phyloP scores from a whole-genome alignment of 2,113 vertebrate species.

The Spilogale gracilis region DNA sequence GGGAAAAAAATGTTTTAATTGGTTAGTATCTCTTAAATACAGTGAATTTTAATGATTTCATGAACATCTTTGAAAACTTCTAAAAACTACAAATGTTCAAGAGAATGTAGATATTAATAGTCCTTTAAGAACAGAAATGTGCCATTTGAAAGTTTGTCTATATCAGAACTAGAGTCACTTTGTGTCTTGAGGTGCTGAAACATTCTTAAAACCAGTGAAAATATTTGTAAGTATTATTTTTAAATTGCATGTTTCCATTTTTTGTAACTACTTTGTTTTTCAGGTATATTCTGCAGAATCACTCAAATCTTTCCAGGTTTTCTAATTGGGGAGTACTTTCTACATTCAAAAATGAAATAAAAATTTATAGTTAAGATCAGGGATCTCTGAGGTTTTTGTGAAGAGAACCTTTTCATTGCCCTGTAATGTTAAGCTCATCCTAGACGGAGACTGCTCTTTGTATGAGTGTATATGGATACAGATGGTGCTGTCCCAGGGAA shows the following conservation, averaged over 20 bases:
- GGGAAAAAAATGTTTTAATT: constrained; percentile 35
- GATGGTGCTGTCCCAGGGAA: neutral
- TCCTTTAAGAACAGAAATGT: constrained; percentile 34
- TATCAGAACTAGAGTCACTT: constrained; percentile 30
- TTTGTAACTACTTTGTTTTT: constrained; percentile 81
- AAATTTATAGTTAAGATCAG: constrained; percentile 28
- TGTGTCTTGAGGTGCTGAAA: constrained; percentile 39
- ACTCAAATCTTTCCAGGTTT: constrained; percentile 63
- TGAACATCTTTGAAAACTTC: constrained; percentile 57
- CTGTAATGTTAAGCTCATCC: neutral
- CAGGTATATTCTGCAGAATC: constrained; percentile 75
- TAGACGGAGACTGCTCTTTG: neutral
- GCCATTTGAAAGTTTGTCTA: neutral
- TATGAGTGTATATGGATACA: neutral
- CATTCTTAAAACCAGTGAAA: constrained; percentile 63
- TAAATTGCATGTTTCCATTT: constrained; percentile 70
- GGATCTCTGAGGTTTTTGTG: neutral
- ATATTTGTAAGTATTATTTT: constrained; percentile 61
- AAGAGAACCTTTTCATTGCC: neutral
- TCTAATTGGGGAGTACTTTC: constrained; percentile 61
- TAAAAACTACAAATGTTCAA: neutral
- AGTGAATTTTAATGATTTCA: constrained; percentile 55
- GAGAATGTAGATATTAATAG: constrained; percentile 7
- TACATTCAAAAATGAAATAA: constrained; percentile 39
- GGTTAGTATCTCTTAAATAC: constrained; percentile 23